Percentiles rank a stretch among this genome's conserved stretches.
Evolutionary conservation across 1,140 invertebrate genomes (phyloP).

Genomic region (Agraylea sexmaculata): DNA sequence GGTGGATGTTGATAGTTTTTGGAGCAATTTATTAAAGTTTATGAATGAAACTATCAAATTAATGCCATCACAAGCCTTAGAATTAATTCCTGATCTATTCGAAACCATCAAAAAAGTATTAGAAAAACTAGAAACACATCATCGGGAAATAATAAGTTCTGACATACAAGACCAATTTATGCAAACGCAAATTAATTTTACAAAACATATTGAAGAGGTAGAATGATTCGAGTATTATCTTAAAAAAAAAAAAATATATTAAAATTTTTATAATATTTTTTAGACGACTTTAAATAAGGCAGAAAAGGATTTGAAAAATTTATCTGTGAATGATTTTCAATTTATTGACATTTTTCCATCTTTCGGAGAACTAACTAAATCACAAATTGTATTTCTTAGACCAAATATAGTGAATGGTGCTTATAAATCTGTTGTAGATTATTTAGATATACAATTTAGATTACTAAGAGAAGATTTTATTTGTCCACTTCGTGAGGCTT

Average conservation of each 20-base stretch:
- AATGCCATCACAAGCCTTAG: slow-evolving; percentile 29
- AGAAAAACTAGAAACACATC: slow-evolving; percentile 26
- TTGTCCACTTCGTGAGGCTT: slow-evolving; percentile 42
- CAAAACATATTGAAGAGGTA: slow-evolving; percentile 22
- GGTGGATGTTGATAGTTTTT: slow-evolving; percentile 31
- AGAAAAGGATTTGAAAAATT: slow-evolving; percentile 2
- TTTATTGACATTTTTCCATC: slow-evolving; percentile 22
- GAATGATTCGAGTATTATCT: slow-evolving; percentile 3
- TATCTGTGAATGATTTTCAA: slow-evolving; percentile 10
- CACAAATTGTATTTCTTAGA: slow-evolving; percentile 35
- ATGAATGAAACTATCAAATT: slow-evolving; percentile 27
- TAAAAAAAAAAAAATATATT: not conserved
- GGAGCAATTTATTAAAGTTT: slow-evolving; percentile 28
- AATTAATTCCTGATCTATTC: slow-evolving; percentile 28
- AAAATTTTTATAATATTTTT: not conserved
- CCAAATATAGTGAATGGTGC: slow-evolving; percentile 47
- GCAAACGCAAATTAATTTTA: slow-evolving; percentile 25
- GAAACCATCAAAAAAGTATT: slow-evolving; percentile 28
- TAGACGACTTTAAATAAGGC: not conserved
- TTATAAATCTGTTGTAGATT: slow-evolving; percentile 53
- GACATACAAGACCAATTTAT: slow-evolving; percentile 24
- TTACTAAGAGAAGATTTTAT: slow-evolving; percentile 65
- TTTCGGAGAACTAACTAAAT: slow-evolving; percentile 24
- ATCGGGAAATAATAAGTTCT: slow-evolving; percentile 26
- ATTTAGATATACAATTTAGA: slow-evolving; percentile 66